phyloP scores from a whole-genome alignment of 2,797 vertebrate genomes.

The Petrocephalus schoutedeni region DNA sequence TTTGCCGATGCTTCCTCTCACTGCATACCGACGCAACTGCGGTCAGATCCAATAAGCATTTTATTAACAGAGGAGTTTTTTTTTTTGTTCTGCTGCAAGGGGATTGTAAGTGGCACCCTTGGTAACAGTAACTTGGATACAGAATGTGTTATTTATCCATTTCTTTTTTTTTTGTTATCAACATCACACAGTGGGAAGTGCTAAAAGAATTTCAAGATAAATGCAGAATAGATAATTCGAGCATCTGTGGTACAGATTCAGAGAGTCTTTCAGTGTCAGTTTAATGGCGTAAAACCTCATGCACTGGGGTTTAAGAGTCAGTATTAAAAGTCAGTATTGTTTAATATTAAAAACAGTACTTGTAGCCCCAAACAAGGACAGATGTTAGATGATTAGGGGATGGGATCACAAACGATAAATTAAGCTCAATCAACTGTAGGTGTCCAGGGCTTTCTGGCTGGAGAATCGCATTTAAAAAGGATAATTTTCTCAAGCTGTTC shows the following conservation, averaged over 20 bases:
- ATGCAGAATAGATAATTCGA: background rate
- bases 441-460: background rate
- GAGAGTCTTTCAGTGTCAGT: background rate
- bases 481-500: background rate
- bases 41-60: conserved; percentile 17
- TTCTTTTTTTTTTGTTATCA: background rate
- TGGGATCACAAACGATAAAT: background rate
- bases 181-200: conserved; percentile 17
- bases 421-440: background rate
- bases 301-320: too few relatives aligned
- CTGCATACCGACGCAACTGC: conserved; percentile 20
- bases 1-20: background rate
- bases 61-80: conserved; percentile 14
- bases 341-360: background rate
- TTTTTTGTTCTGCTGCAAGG: background rate
- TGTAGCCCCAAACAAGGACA: background rate
- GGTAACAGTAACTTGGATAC: conserved; percentile 26
- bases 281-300: background rate
- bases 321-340: background rate
- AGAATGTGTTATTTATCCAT: conserved; percentile 22
- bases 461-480: background rate
- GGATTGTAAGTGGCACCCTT: conserved; percentile 21
- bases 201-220: background rate
- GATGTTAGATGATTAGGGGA: background rate
- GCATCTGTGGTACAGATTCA: background rate